These are phyloP conservation scores for Fregata magnificens DNA, from an alignment of 2,113 vertebrate species.

Conservation along the genomic window DNA sequence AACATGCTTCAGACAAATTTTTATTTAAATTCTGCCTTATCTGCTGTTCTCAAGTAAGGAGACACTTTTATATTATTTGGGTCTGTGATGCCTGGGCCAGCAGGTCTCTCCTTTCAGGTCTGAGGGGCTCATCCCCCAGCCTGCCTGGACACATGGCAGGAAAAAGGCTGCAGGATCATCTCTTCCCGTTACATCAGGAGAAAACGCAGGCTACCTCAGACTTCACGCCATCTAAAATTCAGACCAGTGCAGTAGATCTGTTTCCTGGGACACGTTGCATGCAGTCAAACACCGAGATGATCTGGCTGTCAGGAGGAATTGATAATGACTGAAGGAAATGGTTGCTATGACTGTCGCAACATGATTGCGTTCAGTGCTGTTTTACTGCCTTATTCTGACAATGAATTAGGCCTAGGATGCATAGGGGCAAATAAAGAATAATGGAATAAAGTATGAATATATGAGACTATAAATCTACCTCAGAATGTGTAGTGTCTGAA, in stretches of 20 bases:
- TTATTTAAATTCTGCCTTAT: not conserved
- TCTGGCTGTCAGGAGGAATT: not conserved
- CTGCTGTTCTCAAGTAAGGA: not conserved
- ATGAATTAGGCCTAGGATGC: not conserved
- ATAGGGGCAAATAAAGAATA: not conserved
- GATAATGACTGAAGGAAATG: not conserved
- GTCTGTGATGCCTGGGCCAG: not conserved
- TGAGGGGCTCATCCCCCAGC: not conserved
- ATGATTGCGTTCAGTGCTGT: not conserved
- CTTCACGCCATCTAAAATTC: not conserved
- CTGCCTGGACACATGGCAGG: not conserved
- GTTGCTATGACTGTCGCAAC: not conserved
- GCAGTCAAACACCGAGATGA: not conserved
- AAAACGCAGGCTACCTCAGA: not conserved
- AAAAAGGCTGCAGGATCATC: not conserved
- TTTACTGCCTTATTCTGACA: not conserved
- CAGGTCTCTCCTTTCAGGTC: not conserved
- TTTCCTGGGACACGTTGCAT: not conserved
- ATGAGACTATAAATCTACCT: not conserved
- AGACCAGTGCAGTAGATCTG: not conserved
- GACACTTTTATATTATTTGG: not conserved
- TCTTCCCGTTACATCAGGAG: not conserved
- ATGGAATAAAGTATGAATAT: not conserved
- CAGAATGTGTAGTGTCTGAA: not conserved
- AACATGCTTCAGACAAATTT: not conserved